phyloP scores from a whole-genome alignment of 1,140 invertebrate genomes.

The Aphelinus certus region DNA sequence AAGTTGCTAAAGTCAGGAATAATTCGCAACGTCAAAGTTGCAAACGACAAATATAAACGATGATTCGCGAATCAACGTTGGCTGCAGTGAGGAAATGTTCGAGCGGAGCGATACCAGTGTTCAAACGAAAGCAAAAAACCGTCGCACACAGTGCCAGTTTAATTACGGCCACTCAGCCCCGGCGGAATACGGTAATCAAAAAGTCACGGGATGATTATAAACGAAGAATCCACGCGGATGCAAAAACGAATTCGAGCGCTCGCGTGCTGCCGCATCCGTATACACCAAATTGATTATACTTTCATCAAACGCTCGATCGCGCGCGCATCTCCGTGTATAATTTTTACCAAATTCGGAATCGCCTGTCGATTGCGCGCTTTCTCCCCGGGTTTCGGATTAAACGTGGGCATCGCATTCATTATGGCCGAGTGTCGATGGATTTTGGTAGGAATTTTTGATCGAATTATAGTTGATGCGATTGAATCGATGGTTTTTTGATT shows the following conservation, averaged over 20 bases:
- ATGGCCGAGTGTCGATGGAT: neutral
- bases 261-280: neutral
- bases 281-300: constrained; percentile 12
- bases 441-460: neutral
- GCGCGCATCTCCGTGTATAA: neutral
- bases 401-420: no score
- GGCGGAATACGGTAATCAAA: neutral
- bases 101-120: no score
- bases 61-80: no score
- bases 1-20: no score
- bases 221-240: neutral
- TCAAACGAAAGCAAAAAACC: no score
- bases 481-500: no score
- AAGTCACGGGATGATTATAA: neutral
- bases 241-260: neutral
- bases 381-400: no score
- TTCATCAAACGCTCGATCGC: neutral
- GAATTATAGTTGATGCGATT: neutral
- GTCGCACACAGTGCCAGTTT: neutral
- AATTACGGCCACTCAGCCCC: neutral
- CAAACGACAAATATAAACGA: no score
- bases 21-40: no score
- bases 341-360: constrained; percentile 10
- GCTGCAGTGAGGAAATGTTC: no score
- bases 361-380: neutral